These are phyloP conservation scores for Trypoxylus dichotomus DNA, from an alignment of 1,140 invertebrate genomes.

Conservation along the genomic window DNA sequence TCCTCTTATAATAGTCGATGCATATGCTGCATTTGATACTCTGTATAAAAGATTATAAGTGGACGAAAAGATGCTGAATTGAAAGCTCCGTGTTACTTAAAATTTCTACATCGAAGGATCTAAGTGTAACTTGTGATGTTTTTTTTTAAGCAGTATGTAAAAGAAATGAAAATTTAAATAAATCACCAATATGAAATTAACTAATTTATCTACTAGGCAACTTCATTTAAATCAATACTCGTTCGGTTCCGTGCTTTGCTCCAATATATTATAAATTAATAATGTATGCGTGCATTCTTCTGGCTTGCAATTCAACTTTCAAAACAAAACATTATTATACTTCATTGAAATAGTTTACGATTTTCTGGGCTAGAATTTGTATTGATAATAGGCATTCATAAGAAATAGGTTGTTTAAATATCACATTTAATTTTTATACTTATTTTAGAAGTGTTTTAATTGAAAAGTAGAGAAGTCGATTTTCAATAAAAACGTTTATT, in stretches of 20 bases:
- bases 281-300: constrained; percentile 28
- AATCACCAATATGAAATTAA: not conserved
- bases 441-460: too few relatives aligned
- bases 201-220: not conserved
- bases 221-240: constrained; percentile 27
- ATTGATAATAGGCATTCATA: too few relatives aligned
- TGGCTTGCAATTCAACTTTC: constrained; percentile 5
- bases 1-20: not conserved
- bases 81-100: too few relatives aligned
- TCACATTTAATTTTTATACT: too few relatives aligned
- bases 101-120: too few relatives aligned
- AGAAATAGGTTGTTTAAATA: too few relatives aligned
- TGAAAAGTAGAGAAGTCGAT: too few relatives aligned
- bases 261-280: constrained; percentile 14
- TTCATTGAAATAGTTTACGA: constrained; percentile 9
- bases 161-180: not conserved
- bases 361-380: too few relatives aligned
- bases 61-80: not conserved
- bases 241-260: constrained; percentile 26
- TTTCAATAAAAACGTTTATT: too few relatives aligned
- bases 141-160: too few relatives aligned
- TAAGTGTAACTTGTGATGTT: too few relatives aligned
- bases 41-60: not conserved
- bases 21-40: not conserved
- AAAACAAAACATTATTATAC: constrained; percentile 2